phyloP scores from a whole-genome alignment of 2,797 vertebrate species.

The Siniperca undulata region DNA sequence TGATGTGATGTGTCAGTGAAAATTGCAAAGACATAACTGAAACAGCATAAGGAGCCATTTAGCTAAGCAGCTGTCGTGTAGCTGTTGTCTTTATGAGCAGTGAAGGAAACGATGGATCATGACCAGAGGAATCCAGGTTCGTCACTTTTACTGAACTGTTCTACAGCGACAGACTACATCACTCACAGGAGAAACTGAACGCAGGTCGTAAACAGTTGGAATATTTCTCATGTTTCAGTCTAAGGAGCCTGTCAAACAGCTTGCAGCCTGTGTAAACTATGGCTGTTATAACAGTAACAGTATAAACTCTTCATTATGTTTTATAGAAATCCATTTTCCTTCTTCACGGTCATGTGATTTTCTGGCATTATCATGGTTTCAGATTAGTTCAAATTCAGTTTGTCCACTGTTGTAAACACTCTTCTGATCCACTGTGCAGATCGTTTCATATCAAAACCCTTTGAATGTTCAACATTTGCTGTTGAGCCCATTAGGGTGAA shows the following conservation, averaged over 20 bases:
- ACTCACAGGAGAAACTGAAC: too few species aligned
- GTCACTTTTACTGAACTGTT: conserved; percentile 5
- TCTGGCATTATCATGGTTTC: not conserved
- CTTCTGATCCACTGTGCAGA: not conserved
- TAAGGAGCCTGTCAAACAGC: not conserved
- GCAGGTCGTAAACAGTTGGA: too few species aligned
- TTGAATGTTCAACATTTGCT: too few species aligned
- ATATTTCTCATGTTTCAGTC: too few species aligned
- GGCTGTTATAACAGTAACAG: not conserved
- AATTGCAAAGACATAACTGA: not conserved
- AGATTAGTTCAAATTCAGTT: not conserved
- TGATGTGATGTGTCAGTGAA: not conserved
- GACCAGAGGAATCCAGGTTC: not conserved
- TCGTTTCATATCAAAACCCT: too few species aligned
- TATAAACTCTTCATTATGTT: not conserved
- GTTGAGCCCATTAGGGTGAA: too few species aligned
- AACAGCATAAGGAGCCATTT: conserved; percentile 15
- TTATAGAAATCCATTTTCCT: too few species aligned
- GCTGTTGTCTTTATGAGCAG: conserved; percentile 6
- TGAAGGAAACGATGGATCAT: conserved; percentile 1
- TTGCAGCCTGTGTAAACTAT: not conserved
- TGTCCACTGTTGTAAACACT: not conserved
- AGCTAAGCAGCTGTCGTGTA: not conserved
- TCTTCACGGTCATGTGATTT: too few species aligned
- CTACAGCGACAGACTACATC: too few species aligned